These are phyloP conservation scores for Thumatha senex DNA, from an alignment of 2,888 invertebrate genomes.

Conservation along the genomic window DNA sequence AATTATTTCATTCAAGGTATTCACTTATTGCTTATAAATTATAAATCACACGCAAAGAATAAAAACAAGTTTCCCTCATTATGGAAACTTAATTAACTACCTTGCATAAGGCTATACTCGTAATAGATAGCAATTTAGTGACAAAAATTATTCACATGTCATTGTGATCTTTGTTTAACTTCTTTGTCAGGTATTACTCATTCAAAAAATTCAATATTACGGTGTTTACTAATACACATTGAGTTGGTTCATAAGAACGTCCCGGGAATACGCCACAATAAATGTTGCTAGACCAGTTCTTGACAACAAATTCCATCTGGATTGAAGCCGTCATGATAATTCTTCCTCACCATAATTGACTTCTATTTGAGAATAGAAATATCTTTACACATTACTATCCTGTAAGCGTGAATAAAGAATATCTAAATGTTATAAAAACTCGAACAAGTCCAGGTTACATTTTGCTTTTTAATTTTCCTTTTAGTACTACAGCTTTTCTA, in stretches of 20 bases:
- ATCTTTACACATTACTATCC: conserved; percentile 20
- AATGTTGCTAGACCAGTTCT: conserved; percentile 18
- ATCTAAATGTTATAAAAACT: neutral
- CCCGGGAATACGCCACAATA: conserved; percentile 14
- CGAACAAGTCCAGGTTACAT: no score
- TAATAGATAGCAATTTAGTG: neutral
- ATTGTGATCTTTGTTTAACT: neutral
- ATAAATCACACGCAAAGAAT: conserved; percentile 1
- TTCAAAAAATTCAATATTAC: neutral
- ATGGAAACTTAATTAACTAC: neutral
- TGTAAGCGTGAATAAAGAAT: conserved; percentile 10
- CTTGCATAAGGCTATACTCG: neutral
- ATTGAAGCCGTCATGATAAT: conserved; percentile 41
- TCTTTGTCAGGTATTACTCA: neutral
- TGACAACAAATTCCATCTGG: conserved; percentile 36
- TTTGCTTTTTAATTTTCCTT: no score
- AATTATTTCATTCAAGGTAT: neutral
- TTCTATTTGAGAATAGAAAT: conserved; percentile 29
- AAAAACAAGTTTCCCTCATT: conserved; percentile 5
- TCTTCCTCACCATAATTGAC: conserved; percentile 36
- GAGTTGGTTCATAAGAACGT: conserved; percentile 11
- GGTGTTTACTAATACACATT: neutral
- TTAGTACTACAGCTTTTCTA: no score
- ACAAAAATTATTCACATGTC: neutral
- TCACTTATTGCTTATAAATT: neutral